Percentiles rank a stretch among this genome's conserved stretches.
These are phyloP conservation scores for Drosophila greeni DNA, from an alignment of 2,888 invertebrate genomes.

Conservation along the genomic window DNA sequence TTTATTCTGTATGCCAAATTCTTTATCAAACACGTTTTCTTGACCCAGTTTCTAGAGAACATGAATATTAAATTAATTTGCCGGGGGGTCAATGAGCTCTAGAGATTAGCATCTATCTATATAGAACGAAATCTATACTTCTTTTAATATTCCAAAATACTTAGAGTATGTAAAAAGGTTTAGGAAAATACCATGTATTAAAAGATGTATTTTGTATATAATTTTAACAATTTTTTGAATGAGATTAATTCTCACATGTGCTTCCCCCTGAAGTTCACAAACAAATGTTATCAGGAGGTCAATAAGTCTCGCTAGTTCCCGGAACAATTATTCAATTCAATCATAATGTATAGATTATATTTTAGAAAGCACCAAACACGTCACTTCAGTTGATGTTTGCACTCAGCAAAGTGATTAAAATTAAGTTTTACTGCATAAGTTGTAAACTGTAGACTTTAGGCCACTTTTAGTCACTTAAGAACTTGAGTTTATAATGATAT, in stretches of 20 bases:
- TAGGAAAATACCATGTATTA: no score
- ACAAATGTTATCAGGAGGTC: conserved; percentile 4
- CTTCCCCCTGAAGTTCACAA: background rate
- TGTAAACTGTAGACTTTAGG: background rate
- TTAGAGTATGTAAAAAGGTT: background rate
- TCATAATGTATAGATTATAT: background rate
- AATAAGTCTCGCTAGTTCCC: background rate
- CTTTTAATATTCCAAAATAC: background rate
- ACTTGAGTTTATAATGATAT: background rate
- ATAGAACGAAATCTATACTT: no score
- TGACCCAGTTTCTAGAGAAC: background rate
- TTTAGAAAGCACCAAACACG: background rate
- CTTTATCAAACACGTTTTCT: background rate
- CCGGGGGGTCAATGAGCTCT: background rate
- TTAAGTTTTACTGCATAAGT: background rate
- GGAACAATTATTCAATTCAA: conserved; percentile 1
- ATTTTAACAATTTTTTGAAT: background rate
- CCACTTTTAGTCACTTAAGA: background rate
- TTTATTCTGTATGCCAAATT: no score
- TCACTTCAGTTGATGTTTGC: background rate
- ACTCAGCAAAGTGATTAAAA: background rate
- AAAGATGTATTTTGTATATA: background rate
- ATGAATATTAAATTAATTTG: conserved; percentile 1
- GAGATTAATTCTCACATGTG: background rate
- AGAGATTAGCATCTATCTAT: background rate